These are phyloP conservation scores for Volucella inflata DNA, from an alignment of 2,888 invertebrate genomes.

Conservation along the genomic window DNA sequence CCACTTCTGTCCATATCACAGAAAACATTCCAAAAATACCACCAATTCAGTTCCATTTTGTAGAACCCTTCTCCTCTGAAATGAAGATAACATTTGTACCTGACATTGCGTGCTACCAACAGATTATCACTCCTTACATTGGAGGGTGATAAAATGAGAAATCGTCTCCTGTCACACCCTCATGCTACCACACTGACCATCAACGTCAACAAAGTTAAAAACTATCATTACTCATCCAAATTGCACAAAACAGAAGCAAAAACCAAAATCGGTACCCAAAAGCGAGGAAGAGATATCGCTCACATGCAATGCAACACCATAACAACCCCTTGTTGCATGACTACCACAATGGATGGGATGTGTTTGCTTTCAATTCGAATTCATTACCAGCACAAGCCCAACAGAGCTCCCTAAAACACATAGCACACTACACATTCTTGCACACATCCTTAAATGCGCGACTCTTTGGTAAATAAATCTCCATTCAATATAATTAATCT, in stretches of 20 bases:
- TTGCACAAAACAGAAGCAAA: constrained; percentile 24
- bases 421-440: constrained; percentile 30
- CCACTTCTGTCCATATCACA: constrained; percentile 9
- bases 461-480: constrained; percentile 37
- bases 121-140: constrained; percentile 56
- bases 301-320: constrained; percentile 39
- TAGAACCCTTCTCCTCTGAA: constrained; percentile 24
- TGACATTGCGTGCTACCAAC: constrained; percentile 68
- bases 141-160: constrained; percentile 70
- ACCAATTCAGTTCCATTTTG: background rate
- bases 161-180: constrained; percentile 72
- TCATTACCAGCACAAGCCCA: constrained; percentile 38
- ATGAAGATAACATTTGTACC: constrained; percentile 59
- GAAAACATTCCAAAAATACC: constrained; percentile 40
- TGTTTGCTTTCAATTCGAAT: constrained; percentile 58
- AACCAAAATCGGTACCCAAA: background rate
- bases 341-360: constrained; percentile 55
- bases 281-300: constrained; percentile 3
- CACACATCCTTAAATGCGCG: constrained; percentile 39
- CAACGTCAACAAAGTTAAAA: constrained; percentile 71
- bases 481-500: constrained; percentile 65
- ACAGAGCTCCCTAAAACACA: constrained; percentile 1
- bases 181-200: constrained; percentile 61
- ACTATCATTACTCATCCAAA: constrained; percentile 68
- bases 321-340: constrained; percentile 51